Evolutionary conservation across 2,797 vertebrate species (phyloP), one percentile per base, ranked within the genome.

Genomic region (Melopsittacus undulatus): DNA sequence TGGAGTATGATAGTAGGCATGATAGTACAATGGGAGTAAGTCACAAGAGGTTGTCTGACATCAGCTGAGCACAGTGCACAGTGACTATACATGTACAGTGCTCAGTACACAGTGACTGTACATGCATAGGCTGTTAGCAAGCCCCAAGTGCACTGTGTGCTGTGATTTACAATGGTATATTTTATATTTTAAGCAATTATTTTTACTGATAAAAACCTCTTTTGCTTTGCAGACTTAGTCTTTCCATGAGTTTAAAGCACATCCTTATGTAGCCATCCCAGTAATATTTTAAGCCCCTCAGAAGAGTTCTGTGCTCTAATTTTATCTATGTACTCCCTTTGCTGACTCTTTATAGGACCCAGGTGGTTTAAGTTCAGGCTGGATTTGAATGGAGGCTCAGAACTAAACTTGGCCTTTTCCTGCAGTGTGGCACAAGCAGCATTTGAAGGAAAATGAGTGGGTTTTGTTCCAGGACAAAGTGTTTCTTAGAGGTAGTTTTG

Each of bases 91-190:
- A 0, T 22, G 29, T 73, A 45, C 51, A 3, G 24, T 16, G 6
- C 48, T 16, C 26, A 9, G 24, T 16, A 48, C 14, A 49, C 24
- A 13, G 46, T 24, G 46, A 8, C 49, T 18, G 14, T 5, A 46
- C 16, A 0, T 24, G 30, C 76, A 42, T 51, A 3, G 23, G 45
- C 45, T 73, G 43, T 22, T 43, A 73, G 68, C 75, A 62, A 30
- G 85, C 6, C 23, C 38, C 73, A 5, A 2, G 11, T 26, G 49
- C 30, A 32, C 59, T 67, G 45, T 57, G n/a, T 22, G 1, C 69
- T 56, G 43, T 21, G 9, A 18, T 13, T 73, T 57, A 22, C 23
- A 42, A 1, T 0, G 0, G 23, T 26, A 1, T 1, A 8, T 13
- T 38, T 3, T n/a, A 63, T 63, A 59, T 59, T 88, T 72, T 5